Evolutionary conservation across 2,888 invertebrate species (phyloP), one percentile per base, ranked within the genome.

Genomic region (Athalia cordata): DNA sequence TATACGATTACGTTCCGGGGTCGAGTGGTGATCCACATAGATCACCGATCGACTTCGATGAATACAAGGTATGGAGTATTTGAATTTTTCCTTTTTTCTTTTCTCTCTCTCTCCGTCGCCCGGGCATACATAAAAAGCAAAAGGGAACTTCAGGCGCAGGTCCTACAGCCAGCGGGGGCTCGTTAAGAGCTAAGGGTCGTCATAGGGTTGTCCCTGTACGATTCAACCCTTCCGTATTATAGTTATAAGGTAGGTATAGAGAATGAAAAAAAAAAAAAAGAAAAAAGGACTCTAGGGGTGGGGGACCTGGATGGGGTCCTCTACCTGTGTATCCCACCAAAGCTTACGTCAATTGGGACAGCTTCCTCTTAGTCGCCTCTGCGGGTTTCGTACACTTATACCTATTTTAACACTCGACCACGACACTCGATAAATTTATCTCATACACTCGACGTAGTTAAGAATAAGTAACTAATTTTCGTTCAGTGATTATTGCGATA

Each of bases 1-100:
- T 29, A 85, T 85, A 84, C 86, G 87, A 87, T 86, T 86, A 85
- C 82, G 84, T 79, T 79, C 62, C 81, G 80, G 83, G 86, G 85
- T 88, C 87, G 87, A 88, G 87, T 87, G 85, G 86, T 85, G 84
- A 85, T 85, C 82, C 83, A 29, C 29, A 85, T 86, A 86, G 87
- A 86, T 88, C 86, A 86, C 79, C 82, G 85, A 84, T 85, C 84
- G 81, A 82, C 67, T 79, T 75, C 74, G 78, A 64, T 74, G 74
- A 78, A 72, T 78, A 64, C 29, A 29, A 29, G 29, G 29, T 29
- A 29, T 0, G 2, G 29, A 29, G 29, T 29, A 29, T 29, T 29
- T 29, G 0, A 0, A 29, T 29, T 29, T 29, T 29, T 29, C 29
- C 29, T 29, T 29, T 29, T 29, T 29, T 29, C 29, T 29, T 29